These are phyloP conservation scores for Hydractinia symbiolongicarpus DNA, from an alignment of 30 jellyfish, hydroid and myxozoan species.

Conservation along the genomic window DNA sequence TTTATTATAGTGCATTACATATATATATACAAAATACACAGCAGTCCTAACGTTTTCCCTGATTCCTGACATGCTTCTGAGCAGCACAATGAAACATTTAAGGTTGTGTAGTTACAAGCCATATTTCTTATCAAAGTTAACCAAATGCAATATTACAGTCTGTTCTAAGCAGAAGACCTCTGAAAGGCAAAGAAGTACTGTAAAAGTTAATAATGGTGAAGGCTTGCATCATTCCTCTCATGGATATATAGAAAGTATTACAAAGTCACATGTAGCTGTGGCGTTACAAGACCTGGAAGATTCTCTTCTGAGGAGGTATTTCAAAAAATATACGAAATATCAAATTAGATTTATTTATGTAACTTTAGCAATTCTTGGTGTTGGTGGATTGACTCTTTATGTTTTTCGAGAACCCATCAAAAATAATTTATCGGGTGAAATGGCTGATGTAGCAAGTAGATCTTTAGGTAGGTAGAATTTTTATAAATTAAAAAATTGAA, in stretches of 20 bases:
- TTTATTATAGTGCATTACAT: too few species aligned
- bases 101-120: too few species aligned
- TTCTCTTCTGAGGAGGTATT: slow-evolving; percentile 28
- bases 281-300: slow-evolving; percentile 65
- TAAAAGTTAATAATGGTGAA: too few species aligned
- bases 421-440: slow-evolving; percentile 78
- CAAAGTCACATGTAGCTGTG: slow-evolving; percentile 55
- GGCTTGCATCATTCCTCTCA: too few species aligned
- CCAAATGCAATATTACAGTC: too few species aligned
- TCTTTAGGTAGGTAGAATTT: slow-evolving; percentile 56
- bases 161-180: too few species aligned
- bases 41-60: too few species aligned
- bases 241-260: slow-evolving; percentile 9
- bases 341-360: slow-evolving; percentile 34
- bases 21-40: too few species aligned
- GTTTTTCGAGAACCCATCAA: slow-evolving; percentile 77
- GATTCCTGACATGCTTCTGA: too few species aligned
- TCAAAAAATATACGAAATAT: slow-evolving; percentile 49
- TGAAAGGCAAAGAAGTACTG: too few species aligned
- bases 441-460: slow-evolving; percentile 88
- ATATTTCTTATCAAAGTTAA: too few species aligned
- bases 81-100: too few species aligned
- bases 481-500: background rate
- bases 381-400: slow-evolving; percentile 52
- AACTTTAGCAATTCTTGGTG: slow-evolving; percentile 15